Conservation (phyloP, 2,888 invertebrate species). For the Antheraea yamamai region DNA sequence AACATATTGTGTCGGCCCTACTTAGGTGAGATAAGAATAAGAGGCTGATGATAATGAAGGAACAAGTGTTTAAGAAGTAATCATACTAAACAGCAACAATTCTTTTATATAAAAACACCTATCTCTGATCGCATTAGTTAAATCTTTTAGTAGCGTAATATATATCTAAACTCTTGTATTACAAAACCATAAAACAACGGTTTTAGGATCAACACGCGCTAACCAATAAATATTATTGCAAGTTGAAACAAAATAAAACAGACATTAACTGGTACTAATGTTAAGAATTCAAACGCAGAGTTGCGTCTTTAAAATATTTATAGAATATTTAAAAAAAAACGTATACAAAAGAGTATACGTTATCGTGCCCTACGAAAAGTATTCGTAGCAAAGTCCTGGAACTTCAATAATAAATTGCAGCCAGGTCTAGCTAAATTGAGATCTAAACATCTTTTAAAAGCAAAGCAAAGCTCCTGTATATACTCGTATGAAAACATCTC, state of each 20-base stretch:
- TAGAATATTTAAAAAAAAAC: too few relatives aligned
- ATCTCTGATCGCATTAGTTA: neutral
- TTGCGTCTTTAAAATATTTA: neutral
- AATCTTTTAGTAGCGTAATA: neutral
- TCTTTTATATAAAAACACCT: neutral
- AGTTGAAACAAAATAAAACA: conserved; percentile 41
- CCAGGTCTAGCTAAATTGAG: neutral
- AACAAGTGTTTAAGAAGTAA: too few relatives aligned
- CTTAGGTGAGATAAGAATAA: too few relatives aligned
- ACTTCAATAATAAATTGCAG: neutral
- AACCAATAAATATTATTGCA: conserved; percentile 32
- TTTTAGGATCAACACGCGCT: conserved; percentile 36
- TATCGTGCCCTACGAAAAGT: too few relatives aligned
- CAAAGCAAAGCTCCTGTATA: too few relatives aligned
- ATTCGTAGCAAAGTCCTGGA: neutral
- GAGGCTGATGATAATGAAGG: too few relatives aligned
- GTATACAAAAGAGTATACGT: too few relatives aligned
- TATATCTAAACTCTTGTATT: conserved; percentile 34
- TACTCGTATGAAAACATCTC: neutral
- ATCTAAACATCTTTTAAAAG: neutral
- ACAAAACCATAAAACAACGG: conserved; percentile 43
- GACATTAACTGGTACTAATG: conserved; percentile 47
- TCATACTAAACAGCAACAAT: too few relatives aligned
- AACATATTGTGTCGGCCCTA: too few relatives aligned
- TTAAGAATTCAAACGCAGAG: conserved; percentile 32